Conservation (phyloP, 35 echinoderm and acorn worm species). For the Lytechinus variegatus region DNA sequence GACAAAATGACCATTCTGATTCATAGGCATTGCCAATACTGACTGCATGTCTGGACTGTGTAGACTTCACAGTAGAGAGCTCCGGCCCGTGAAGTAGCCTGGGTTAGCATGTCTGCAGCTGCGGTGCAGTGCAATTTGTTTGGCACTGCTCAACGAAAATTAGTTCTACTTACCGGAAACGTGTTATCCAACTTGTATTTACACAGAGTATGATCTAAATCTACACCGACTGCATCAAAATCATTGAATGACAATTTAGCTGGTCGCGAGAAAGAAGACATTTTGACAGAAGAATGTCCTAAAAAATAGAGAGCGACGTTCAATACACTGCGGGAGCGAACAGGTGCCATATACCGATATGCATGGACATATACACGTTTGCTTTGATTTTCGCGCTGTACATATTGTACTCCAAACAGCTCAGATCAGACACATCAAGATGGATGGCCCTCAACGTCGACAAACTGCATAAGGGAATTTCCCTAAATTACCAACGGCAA, state of each 20-base stretch:
- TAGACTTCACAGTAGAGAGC: too few relatives aligned
- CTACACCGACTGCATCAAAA: slow-evolving; percentile 83
- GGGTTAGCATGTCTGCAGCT: too few relatives aligned
- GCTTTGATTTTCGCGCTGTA: neutral
- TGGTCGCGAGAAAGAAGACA: slow-evolving; percentile 25
- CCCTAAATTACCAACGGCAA: neutral
- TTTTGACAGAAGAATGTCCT: neutral
- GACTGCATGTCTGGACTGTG: too few relatives aligned
- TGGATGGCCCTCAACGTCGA: neutral
- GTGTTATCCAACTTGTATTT: slow-evolving; percentile 93
- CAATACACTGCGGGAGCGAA: neutral
- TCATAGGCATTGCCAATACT: too few relatives aligned
- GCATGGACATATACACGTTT: neutral
- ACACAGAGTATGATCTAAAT: slow-evolving; percentile 94
- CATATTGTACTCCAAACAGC: neutral
- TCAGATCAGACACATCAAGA: neutral
- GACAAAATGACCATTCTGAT: too few relatives aligned
- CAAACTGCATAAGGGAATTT: neutral
- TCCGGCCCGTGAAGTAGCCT: too few relatives aligned
- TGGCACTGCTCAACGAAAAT: too few relatives aligned
- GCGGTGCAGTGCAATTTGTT: too few relatives aligned
- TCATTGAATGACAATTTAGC: slow-evolving; percentile 58
- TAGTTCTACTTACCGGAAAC: slow-evolving; percentile 73
- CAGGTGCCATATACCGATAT: neutral
- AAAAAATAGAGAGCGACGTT: too few relatives aligned